Evolutionary conservation across 2,797 vertebrate genomes (phyloP), one percentile per base, ranked within the genome.

Genomic region (Erpetoichthys calabaricus): DNA sequence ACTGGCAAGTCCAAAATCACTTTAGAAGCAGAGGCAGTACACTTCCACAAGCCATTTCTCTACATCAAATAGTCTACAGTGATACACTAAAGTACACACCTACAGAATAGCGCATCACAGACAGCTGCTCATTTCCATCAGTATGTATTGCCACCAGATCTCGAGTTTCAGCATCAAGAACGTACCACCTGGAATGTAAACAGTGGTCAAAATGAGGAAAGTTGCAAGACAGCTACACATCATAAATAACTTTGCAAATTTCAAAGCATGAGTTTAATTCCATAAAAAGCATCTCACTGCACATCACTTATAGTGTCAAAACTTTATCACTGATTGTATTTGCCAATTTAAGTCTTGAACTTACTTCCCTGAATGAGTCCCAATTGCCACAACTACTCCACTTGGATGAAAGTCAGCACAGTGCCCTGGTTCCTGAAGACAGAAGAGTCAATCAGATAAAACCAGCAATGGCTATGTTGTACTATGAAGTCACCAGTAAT

Each of bases 371-470:
- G 91, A 93, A 76, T 97, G 92, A 0, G 94, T 99, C 79, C 95
- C 95, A 64, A 99, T 95, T 3, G 92, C 86, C 0, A 99, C 94
- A 65, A 99, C 94, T 0, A 87, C 81, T 67, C 95, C 95, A 5
- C 89, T 92, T 59, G 95, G 95, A 80, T 99, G 95, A 77, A 99
- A 99, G 70, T 97, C 95, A 45, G 95, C 95, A 70, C 94, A 99
- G 81, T 99, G 95, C 57, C 94, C 94, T 0, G 93, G 91, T 66
- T 98, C 95, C 95, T 99, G 76, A 56, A 68, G 68, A 0, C 1
- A 51, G 68, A 60, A 43, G 25, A 25, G 25, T 25, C 2, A 25
- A 25, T 25, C 25, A 25, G 25, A 25, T 25, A 25, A 25, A 25
- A 25, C 25, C 25, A 25, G 25, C 25, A 25, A 25, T 25, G 25